A percentile compares a stretch with the other conserved stretches of the same genome.
Conservation (phyloP, 2,113 vertebrate species). For the Cyphomyrus plagiostoma region DNA sequence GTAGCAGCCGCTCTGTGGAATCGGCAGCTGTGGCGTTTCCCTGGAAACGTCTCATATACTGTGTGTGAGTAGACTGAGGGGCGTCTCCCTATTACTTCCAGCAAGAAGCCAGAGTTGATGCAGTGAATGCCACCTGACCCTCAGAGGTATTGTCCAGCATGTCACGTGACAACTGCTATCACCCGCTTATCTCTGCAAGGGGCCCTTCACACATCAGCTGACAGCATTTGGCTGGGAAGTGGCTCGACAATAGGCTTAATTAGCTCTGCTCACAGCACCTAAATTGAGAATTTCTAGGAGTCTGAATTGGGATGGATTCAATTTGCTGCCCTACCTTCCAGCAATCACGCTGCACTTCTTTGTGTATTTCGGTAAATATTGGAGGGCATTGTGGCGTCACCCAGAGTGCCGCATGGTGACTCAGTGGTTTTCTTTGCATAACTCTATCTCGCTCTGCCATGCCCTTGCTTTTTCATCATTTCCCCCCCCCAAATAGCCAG, state of each 20-base stretch:
- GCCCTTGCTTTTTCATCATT: neutral
- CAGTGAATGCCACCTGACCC: neutral
- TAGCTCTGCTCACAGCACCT: slow-evolving; percentile 33
- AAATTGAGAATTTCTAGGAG: slow-evolving; percentile 21
- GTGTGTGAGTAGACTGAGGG: neutral
- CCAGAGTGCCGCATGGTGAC: neutral
- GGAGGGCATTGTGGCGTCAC: neutral
- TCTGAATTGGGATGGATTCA: slow-evolving; percentile 20
- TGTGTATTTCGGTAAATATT: slow-evolving; percentile 6
- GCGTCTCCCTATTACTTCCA: neutral
- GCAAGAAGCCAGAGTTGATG: slow-evolving; percentile 11
- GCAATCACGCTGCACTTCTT: slow-evolving; percentile 11
- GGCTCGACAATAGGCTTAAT: slow-evolving; percentile 42
- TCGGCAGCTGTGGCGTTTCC: neutral
- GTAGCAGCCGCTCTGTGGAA: neutral
- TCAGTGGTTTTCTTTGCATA: neutral
- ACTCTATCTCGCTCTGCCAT: neutral
- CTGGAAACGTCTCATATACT: neutral
- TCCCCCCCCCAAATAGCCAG: neutral
- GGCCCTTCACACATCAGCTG: slow-evolving; percentile 22
- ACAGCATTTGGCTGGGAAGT: slow-evolving; percentile 25
- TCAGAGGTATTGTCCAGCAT: slow-evolving; percentile 9
- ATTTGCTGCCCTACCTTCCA: slow-evolving; percentile 13
- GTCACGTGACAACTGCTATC: slow-evolving; percentile 31
- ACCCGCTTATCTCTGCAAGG: slow-evolving; percentile 31